phyloP scores from a whole-genome alignment of 2,888 invertebrate genomes.

The Coenonympha arcania region DNA sequence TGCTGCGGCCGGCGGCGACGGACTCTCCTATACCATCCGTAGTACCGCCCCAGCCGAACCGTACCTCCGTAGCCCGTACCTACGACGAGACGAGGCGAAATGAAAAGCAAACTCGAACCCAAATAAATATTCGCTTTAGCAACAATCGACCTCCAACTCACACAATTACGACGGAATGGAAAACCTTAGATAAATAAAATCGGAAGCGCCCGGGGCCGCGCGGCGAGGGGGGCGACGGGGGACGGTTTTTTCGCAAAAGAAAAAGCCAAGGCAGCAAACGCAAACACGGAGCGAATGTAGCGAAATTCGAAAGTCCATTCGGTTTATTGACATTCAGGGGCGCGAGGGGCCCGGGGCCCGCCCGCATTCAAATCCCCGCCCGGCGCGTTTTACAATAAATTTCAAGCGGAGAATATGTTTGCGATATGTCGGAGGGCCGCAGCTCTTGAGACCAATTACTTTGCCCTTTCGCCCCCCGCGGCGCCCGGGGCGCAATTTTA shows the following conservation, averaged over 20 bases:
- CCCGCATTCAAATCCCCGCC: constrained; percentile 59
- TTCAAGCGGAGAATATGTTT: constrained; percentile 70
- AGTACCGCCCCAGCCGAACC: constrained; percentile 23
- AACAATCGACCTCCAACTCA: constrained; percentile 68
- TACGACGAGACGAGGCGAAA: constrained; percentile 26
- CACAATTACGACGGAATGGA: constrained; percentile 70
- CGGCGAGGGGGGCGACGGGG: constrained; percentile 27
- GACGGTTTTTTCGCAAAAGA: constrained; percentile 45
- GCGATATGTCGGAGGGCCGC: constrained; percentile 57
- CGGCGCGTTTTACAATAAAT: constrained; percentile 70
- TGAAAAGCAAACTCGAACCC: constrained; percentile 64
- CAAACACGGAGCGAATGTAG: constrained; percentile 67
- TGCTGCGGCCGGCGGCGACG: constrained; percentile 25
- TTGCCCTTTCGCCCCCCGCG: constrained; percentile 39
- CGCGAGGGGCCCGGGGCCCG: constrained; percentile 28
- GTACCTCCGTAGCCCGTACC: constrained; percentile 20
- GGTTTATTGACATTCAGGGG: constrained; percentile 59
- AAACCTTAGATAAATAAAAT: constrained; percentile 72
- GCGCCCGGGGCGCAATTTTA: constrained; percentile 49
- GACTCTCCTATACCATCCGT: not conserved
- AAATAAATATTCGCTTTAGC: constrained; percentile 73
- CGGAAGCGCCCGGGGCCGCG: constrained; percentile 49
- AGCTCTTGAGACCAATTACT: constrained; percentile 44
- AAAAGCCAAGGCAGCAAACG: constrained; percentile 65
- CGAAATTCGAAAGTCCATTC: constrained; percentile 69